Conservation (phyloP, 2,113 vertebrate species). For the Corvus hawaiiensis region DNA sequence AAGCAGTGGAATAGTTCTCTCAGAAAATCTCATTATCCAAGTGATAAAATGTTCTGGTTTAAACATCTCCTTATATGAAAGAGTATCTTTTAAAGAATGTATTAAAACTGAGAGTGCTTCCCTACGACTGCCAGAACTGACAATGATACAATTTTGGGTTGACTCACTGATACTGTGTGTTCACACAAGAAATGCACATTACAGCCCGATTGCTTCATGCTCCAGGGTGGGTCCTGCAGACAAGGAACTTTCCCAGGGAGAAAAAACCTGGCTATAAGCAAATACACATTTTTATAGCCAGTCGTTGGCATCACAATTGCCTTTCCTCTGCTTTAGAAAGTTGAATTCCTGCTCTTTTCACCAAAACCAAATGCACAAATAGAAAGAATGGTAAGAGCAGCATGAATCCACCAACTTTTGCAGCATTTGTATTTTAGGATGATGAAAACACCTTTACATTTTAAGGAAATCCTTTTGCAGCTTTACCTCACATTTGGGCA, state of each 20-base stretch:
- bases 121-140: neutral
- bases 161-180: constrained; percentile 27
- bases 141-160: neutral
- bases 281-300: neutral
- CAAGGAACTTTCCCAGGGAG: neutral
- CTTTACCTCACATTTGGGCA: accelerated
- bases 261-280: neutral
- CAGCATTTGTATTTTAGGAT: neutral
- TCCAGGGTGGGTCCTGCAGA: neutral
- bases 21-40: neutral
- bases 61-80: neutral
- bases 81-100: neutral
- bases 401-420: neutral
- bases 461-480: neutral
- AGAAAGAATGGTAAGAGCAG: neutral
- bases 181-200: neutral
- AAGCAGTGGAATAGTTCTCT: neutral
- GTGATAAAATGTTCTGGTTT: neutral
- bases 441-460: neutral
- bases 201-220: neutral
- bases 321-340: neutral
- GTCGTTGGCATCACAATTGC: neutral
- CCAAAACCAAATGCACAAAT: neutral
- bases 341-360: neutral
- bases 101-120: neutral